Conservation (phyloP, 2,797 vertebrate genomes). For the Alosa sapidissima region DNA sequence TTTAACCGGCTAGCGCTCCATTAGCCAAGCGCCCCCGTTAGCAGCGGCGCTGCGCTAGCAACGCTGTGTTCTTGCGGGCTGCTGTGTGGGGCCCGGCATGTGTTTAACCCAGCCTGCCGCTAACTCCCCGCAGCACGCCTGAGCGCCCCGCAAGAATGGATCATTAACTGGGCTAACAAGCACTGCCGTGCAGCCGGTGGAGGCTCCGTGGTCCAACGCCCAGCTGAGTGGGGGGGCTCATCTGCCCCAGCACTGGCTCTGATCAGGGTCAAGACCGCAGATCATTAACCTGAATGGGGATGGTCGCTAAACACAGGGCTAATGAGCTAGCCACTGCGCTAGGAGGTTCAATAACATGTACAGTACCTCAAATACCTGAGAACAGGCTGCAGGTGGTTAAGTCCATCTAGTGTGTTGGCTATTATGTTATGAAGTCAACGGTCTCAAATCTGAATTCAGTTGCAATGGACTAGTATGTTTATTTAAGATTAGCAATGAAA, state of each 20-base stretch:
- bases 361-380: background rate
- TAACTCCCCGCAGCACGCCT: slow-evolving; percentile 34
- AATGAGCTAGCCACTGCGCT: background rate
- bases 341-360: background rate
- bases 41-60: too few species aligned
- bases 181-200: background rate
- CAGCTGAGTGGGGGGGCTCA: background rate
- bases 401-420: too few species aligned
- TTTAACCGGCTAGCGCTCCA: background rate
- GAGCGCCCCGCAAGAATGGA: slow-evolving; percentile 43
- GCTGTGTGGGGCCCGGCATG: background rate
- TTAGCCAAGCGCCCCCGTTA: slow-evolving; percentile 26
- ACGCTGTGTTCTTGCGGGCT: slow-evolving; percentile 36
- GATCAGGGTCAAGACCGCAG: background rate
- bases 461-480: background rate
- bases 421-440: too few species aligned
- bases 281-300: slow-evolving; percentile 40
- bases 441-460: background rate
- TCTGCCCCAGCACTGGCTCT: slow-evolving; percentile 30
- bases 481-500: background rate
- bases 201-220: background rate
- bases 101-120: slow-evolving; percentile 20
- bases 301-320: background rate
- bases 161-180: slow-evolving; percentile 43
- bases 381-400: too few species aligned